Evolutionary conservation across 2,888 invertebrate species (phyloP).

Genomic region (Drosophila colorata): DNA sequence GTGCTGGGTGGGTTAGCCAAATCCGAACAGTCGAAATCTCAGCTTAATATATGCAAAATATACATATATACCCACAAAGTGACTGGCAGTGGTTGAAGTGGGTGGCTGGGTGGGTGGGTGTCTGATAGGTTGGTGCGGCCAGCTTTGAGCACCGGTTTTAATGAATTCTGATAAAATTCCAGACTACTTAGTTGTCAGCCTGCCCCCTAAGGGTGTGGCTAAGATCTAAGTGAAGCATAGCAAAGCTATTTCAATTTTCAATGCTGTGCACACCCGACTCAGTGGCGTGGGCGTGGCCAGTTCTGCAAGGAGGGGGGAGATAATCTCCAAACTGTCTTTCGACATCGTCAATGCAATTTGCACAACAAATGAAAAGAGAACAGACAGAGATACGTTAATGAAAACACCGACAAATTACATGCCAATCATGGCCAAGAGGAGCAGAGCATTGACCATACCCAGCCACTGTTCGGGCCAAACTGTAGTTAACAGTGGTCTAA

Average conservation of each 20-base stretch:
- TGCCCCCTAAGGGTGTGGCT: conserved; percentile 5
- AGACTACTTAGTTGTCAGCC: conserved; percentile 5
- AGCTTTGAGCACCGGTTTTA: conserved; percentile 20
- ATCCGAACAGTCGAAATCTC: conserved; percentile 27
- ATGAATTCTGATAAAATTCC: conserved; percentile 42
- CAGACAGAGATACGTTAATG: conserved; percentile 21
- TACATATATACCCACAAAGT: conserved; percentile 17
- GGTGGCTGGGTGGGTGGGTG: not conserved
- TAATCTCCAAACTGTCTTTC: not conserved
- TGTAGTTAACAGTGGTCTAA: not conserved
- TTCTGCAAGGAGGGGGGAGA: not conserved
- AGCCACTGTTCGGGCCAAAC: not conserved
- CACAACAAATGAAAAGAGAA: not conserved
- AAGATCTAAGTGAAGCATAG: conserved; percentile 1
- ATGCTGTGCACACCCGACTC: conserved; percentile 15
- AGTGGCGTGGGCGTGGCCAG: conserved; percentile 16
- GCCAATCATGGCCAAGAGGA: conserved; percentile 30
- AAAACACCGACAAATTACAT: conserved; percentile 30
- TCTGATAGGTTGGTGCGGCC: no score
- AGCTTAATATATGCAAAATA: conserved; percentile 45
- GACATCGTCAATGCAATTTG: conserved; percentile 15
- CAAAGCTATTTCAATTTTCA: conserved; percentile 18
- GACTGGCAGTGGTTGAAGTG: not conserved
- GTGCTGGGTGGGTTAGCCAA: conserved; percentile 5
- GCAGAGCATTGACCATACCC: not conserved